Evolutionary conservation across 1,140 invertebrate genomes (phyloP).

Genomic region (Copidosoma floridanum): DNA sequence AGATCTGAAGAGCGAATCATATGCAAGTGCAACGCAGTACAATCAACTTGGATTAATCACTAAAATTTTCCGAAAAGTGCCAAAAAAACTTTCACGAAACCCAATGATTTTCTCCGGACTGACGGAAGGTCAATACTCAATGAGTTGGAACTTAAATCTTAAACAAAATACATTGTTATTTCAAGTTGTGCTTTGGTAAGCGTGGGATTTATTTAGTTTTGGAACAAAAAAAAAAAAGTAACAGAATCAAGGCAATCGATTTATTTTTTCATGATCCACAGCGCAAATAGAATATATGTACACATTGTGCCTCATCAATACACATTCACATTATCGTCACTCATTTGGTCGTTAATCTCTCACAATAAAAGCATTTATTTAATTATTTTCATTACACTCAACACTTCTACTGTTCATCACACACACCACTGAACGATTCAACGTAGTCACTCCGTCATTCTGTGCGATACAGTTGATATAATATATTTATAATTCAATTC

Average conservation of each 20-base stretch:
- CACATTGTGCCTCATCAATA: constrained; percentile 18
- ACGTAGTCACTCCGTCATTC: background rate
- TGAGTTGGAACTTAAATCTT: too few species aligned
- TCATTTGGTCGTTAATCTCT: constrained; percentile 5
- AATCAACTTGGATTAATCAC: too few species aligned
- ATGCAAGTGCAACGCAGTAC: too few species aligned
- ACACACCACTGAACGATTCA: background rate
- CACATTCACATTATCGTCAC: constrained; percentile 47
- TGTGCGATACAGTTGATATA: constrained; percentile 6
- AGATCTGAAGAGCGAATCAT: too few species aligned
- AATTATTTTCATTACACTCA: background rate
- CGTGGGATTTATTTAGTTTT: too few species aligned
- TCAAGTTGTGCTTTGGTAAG: too few species aligned
- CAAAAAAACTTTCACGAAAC: too few species aligned
- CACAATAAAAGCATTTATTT: constrained; percentile 11
- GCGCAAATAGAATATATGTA: constrained; percentile 11
- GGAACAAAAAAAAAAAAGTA: background rate
- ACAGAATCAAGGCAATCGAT: constrained; percentile 33
- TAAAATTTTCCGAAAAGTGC: too few species aligned
- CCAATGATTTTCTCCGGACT: too few species aligned
- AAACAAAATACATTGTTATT: too few species aligned
- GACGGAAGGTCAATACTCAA: too few species aligned
- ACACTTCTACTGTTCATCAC: background rate
- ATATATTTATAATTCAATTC: too few species aligned
- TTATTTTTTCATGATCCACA: constrained; percentile 34